Base-by-base conservation (phyloP, 2,797 vertebrate species). In the Champsocephalus esox region DNA sequence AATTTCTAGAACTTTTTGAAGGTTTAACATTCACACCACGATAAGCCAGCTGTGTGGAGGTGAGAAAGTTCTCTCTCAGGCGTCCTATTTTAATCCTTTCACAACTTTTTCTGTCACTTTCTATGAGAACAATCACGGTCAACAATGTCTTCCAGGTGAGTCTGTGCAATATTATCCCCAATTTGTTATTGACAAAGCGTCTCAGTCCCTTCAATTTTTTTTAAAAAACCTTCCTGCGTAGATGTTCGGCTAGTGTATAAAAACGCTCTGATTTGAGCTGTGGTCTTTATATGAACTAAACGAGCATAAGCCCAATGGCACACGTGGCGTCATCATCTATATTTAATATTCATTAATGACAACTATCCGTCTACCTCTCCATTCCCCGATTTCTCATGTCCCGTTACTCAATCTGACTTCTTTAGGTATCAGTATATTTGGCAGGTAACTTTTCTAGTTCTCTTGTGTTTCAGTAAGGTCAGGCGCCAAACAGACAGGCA, bases 401-500 rank as follows among this genome's bases (percentile, higher is more conserved):
- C 52, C 38, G 24, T 56, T 59, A 45, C n/a, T 13, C 41, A 46
- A 24, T 56, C n/a, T 48, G 46, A 51, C 54, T 41, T 43, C 24
- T 70, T 24, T 46, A 10, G 41, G 4, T 44, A 46, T 50, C 8
- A 46, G 59, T 67, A n/a, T 59, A 52, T 68, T 79, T 70, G 16
- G 70, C 48, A 45, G 58, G 19, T 32, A 34, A 16, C 58, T 41
- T 56, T 48, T 58, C 13, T 24, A 16, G 14, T 57, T 64, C 58
- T 10, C n/a, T 44, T 64, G 46, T 68, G 78, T 65, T 72, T 74
- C 73, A 44, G 45, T 9, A 50, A 83, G 61, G 73, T 73, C 51
- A 60, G 41, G 51, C 24, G 11, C 41, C 63, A n/a, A 51, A 28
- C 11, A 7, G 38, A n/a, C 12, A 19, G 19, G 49, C 64, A n/a